These are phyloP conservation scores for Eumaeus atala DNA, from an alignment of 1,140 invertebrate genomes.

Conservation along the genomic window DNA sequence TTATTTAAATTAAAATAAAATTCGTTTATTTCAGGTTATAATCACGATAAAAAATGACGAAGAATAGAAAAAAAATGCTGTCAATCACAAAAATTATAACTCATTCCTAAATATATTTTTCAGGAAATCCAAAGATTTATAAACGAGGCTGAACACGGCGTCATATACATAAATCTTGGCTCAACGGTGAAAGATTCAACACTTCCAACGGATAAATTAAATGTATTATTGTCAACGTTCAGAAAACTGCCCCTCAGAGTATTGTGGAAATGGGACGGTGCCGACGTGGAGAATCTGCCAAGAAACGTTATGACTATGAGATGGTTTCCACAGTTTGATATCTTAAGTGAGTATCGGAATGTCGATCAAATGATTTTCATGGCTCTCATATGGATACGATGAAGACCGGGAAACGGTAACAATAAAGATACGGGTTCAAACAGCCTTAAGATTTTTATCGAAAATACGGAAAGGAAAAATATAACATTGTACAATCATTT, in stretches of 20 bases:
- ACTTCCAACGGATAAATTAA: constrained; percentile 77
- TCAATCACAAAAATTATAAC: neutral
- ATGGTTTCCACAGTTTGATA: constrained; percentile 79
- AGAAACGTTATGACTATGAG: constrained; percentile 76
- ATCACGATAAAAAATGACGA: no score
- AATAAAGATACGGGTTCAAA: neutral
- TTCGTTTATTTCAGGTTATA: no score
- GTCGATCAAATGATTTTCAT: neutral
- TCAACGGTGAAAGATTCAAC: constrained; percentile 73
- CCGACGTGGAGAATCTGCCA: constrained; percentile 63
- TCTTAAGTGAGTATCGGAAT: constrained; percentile 75
- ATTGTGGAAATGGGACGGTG: constrained; percentile 77
- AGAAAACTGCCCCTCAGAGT: constrained; percentile 71
- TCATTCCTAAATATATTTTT: constrained; percentile 23
- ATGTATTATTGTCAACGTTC: constrained; percentile 74
- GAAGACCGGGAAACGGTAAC: neutral
- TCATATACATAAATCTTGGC: constrained; percentile 79
- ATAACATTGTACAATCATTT: constrained; percentile 5
- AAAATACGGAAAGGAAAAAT: neutral
- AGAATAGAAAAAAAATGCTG: no score
- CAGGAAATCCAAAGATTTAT: constrained; percentile 78
- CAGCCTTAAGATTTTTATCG: neutral
- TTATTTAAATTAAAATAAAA: no score
- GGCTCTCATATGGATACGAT: no score
- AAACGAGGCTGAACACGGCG: constrained; percentile 76